Percentiles rank a stretch among this genome's conserved stretches.
Evolutionary conservation across 2,888 invertebrate species (phyloP).

Genomic region (Alloplasta piceator): DNA sequence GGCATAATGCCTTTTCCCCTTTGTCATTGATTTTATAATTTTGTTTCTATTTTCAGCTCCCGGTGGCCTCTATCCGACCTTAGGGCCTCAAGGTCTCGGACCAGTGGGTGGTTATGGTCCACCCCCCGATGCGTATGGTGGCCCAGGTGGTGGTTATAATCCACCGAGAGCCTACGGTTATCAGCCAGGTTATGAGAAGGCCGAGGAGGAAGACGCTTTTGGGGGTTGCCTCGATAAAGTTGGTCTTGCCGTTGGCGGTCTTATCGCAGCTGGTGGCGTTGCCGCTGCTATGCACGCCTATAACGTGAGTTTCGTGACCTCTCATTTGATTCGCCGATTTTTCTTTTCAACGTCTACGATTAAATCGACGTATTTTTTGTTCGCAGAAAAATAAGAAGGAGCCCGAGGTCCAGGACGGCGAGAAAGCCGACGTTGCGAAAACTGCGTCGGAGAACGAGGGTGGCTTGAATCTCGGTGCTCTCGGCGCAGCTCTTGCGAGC

Average conservation of each 20-base stretch:
- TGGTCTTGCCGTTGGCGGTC: constrained; percentile 79
- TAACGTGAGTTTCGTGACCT: constrained; percentile 73
- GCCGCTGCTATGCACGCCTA: constrained; percentile 80
- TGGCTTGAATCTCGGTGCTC: constrained; percentile 76
- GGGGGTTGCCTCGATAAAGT: constrained; percentile 79
- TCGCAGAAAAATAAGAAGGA: constrained; percentile 74
- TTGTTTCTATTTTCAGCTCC: constrained; percentile 77
- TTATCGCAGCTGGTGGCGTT: constrained; percentile 81
- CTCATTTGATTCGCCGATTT: not conserved
- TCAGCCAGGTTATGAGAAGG: constrained; percentile 74
- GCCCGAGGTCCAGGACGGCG: constrained; percentile 72
- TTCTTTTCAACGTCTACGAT: not conserved
- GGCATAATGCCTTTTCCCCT: too few relatives aligned
- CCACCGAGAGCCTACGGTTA: constrained; percentile 72
- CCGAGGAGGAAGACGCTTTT: constrained; percentile 76
- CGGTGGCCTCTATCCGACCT: constrained; percentile 79
- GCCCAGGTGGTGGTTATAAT: constrained; percentile 67
- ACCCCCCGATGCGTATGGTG: constrained; percentile 70
- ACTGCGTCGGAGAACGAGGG: constrained; percentile 76
- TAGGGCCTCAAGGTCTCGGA: constrained; percentile 70
- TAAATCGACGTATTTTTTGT: not conserved
- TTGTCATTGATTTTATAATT: too few relatives aligned
- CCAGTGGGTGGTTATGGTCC: constrained; percentile 70
- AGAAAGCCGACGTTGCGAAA: constrained; percentile 75
- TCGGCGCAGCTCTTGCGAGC: constrained; percentile 80